Evolutionary conservation across 2,888 invertebrate genomes (phyloP), one percentile per base, ranked within the genome.

Genomic region (Nomada hirtipes): DNA sequence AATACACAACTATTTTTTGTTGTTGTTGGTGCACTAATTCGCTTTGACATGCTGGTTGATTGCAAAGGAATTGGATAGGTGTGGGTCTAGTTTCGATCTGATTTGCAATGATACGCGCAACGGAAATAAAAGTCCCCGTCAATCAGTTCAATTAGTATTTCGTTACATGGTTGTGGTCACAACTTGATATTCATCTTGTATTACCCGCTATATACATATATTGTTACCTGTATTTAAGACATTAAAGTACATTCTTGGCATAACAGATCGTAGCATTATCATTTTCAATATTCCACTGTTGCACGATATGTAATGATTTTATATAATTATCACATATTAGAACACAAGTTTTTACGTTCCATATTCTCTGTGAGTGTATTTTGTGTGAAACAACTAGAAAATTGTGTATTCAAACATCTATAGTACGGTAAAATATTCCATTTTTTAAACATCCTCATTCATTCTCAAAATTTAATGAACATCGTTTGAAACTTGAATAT

Each of bases 111-210:
- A 68, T 52, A 68, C 52, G 59, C 20, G 18, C 18, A 63, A 52
- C 10, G 20, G 75, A 74, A 73, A 50, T 64, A 69, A 76, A 71
- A 52, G 36, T 71, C 70, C 13, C 26, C 1, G 53, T 52, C 72
- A 68, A 67, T 74, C 50, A 65, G 57, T 67, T 55, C 76, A 78
- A 83, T 86, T 85, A 84, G 70, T 52, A 60, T 79, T 73, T 59
- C 65, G 47, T 75, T 79, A 65, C 75, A 67, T 68, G 20, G 53
- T 64, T 78, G 59, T 50, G 42, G 75, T 15, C 60, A 74, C 29
- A 85, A 87, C 47, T n/a, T 71, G 86, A 83, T 86, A 83, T 70
- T 52, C 75, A 52, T 85, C 80, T 86, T 79, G n/a, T 23, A 23
- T 86, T 86, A 67, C 83, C 29, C 4, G 4, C 11, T 10, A 44